Evolutionary conservation across 1,140 invertebrate genomes (phyloP).

Genomic region (Pseudomyrmex sp.): DNA sequence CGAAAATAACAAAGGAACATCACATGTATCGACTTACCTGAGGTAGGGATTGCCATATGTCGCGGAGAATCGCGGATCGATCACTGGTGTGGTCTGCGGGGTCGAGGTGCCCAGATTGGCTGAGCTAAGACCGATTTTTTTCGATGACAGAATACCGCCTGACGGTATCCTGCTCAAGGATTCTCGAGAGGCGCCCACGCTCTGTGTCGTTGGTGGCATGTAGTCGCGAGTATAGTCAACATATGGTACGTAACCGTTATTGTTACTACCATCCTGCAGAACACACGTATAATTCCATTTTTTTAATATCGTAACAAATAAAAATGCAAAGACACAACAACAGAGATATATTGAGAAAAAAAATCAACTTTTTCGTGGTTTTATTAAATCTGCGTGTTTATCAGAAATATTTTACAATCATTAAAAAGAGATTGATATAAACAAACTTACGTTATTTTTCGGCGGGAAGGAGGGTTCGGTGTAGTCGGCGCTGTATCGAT

Average conservation of each 20-base stretch:
- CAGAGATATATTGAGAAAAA: neutral
- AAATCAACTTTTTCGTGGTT: neutral
- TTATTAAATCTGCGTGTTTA: neutral
- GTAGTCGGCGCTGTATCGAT: slow-evolving; percentile 95
- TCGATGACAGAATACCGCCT: slow-evolving; percentile 84
- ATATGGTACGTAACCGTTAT: slow-evolving; percentile 95
- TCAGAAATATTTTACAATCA: neutral
- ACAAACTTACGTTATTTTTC: slow-evolving; percentile 85
- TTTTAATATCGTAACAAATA: neutral
- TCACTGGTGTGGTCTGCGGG: slow-evolving; percentile 86
- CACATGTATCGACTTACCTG: slow-evolving; percentile 82
- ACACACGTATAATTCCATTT: neutral
- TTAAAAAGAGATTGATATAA: neutral
- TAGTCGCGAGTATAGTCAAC: slow-evolving; percentile 94
- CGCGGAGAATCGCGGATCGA: slow-evolving; percentile 94
- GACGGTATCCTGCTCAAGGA: slow-evolving; percentile 86
- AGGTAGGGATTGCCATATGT: slow-evolving; percentile 96
- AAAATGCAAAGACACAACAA: neutral
- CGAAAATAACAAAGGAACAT: neutral
- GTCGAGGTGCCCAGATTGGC: slow-evolving; percentile 84
- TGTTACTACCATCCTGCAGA: slow-evolving; percentile 91
- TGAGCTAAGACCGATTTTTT: slow-evolving; percentile 87
- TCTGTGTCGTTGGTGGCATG: slow-evolving; percentile 89
- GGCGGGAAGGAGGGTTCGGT: slow-evolving; percentile 92
- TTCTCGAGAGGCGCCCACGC: slow-evolving; percentile 84